Conservation (phyloP, 2,888 invertebrate genomes). For the Atethmia centrago region DNA sequence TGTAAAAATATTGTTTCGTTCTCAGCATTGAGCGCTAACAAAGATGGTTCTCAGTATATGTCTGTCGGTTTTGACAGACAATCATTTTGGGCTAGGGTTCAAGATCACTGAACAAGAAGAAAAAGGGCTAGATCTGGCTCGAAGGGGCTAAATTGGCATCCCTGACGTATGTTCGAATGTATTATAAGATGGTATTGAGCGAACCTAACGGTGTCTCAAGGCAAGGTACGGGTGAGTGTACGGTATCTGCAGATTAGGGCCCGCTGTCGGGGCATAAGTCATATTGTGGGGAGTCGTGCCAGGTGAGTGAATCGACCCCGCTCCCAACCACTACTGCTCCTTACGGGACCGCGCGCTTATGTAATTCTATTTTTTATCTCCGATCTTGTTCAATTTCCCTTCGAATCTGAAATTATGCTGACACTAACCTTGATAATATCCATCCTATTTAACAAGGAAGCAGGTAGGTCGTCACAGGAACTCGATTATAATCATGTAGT, state of each 20-base stretch:
- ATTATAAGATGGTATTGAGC: constrained; percentile 45
- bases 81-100: too few relatives aligned
- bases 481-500: neutral
- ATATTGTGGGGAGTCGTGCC: constrained; percentile 69
- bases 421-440: constrained; percentile 8
- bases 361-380: constrained; percentile 36
- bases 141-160: too few relatives aligned
- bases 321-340: constrained; percentile 62
- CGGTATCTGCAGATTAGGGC: constrained; percentile 72
- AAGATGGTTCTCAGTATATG: too few relatives aligned
- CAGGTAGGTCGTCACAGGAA: neutral
- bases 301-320: constrained; percentile 71
- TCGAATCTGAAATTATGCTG: neutral
- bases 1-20: too few relatives aligned
- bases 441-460: neutral
- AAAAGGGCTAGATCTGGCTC: too few relatives aligned
- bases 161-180: constrained; percentile 45
- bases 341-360: constrained; percentile 48
- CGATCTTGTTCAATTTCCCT: constrained; percentile 24
- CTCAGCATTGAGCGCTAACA: too few relatives aligned
- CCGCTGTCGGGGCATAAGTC: constrained; percentile 68
- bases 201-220: constrained; percentile 74
- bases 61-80: too few relatives aligned
- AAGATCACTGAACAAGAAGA: too few relatives aligned
- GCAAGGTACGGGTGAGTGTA: constrained; percentile 69